Conservation (phyloP, 2,888 invertebrate species). For the Orthosia gothica region DNA sequence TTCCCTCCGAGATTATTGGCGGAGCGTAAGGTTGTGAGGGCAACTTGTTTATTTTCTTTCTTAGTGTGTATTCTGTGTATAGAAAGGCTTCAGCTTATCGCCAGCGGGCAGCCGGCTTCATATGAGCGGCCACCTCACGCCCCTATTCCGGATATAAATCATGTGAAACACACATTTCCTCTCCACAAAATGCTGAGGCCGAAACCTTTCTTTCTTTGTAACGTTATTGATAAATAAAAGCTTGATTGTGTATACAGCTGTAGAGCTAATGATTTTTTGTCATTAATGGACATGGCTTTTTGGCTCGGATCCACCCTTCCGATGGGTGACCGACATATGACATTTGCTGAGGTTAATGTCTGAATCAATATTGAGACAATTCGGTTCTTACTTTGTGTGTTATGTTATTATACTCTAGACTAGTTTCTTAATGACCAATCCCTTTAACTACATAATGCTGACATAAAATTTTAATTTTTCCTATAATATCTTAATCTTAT, state of each 20-base stretch:
- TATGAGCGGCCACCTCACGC: conserved; percentile 83
- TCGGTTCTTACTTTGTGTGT: not conserved
- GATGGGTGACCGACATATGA: conserved; percentile 14
- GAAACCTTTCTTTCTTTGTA: conserved; percentile 85
- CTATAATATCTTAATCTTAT: no score
- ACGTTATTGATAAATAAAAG: conserved; percentile 81
- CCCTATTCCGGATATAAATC: conserved; percentile 89
- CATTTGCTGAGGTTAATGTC: conserved; percentile 26
- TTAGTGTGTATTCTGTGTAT: conserved; percentile 78
- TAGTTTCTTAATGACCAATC: no score
- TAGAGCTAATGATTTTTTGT: conserved; percentile 58
- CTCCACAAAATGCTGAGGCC: conserved; percentile 85
- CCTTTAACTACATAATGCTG: no score
- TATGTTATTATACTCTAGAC: no score
- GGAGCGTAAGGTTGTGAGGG: conserved; percentile 82
- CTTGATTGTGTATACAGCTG: conserved; percentile 51
- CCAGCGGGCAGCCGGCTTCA: conserved; percentile 85
- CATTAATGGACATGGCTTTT: conserved; percentile 46
- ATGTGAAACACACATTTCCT: conserved; percentile 90
- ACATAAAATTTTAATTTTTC: no score
- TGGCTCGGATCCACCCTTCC: conserved; percentile 40
- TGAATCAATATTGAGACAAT: conserved; percentile 33
- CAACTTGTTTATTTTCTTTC: conserved; percentile 90
- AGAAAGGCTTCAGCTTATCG: conserved; percentile 89
- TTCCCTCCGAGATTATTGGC: conserved; percentile 81